Percentiles rank a stretch among this genome's conserved stretches.
phyloP scores from a whole-genome alignment of 1,140 invertebrate species.

The Cyrtorhinus lividipennis region DNA sequence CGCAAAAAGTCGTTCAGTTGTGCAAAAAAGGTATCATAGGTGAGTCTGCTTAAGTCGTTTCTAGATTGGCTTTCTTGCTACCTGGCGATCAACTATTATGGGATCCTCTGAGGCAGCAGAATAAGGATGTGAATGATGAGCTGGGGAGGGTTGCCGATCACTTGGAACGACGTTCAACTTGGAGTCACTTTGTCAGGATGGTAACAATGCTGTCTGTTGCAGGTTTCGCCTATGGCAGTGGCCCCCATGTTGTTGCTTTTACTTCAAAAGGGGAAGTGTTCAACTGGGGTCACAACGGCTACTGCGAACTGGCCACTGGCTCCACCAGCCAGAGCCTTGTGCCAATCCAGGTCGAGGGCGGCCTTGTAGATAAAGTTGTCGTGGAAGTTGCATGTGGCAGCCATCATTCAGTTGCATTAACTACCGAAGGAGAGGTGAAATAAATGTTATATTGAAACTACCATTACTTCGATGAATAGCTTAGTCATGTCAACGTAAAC shows the following conservation, averaged over 20 bases:
- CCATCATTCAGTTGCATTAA: constrained; percentile 46
- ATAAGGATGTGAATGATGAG: too few relatives aligned
- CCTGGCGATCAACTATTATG: too few relatives aligned
- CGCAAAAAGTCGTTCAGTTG: constrained; percentile 40
- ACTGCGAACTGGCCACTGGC: constrained; percentile 45
- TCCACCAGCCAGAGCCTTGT: constrained; percentile 38
- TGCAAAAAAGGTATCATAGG: constrained; percentile 41
- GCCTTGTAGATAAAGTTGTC: constrained; percentile 37
- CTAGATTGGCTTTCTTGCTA: too few relatives aligned
- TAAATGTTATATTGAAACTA: constrained; percentile 2
- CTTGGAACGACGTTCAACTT: too few relatives aligned
- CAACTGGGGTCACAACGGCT: constrained; percentile 53
- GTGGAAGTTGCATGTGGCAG: constrained; percentile 44
- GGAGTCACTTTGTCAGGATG: too few relatives aligned
- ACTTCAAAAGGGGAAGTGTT: constrained; percentile 43
- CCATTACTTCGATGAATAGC: neutral
- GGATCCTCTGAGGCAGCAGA: too few relatives aligned
- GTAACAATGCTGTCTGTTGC: constrained; percentile 5
- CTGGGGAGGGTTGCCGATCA: too few relatives aligned
- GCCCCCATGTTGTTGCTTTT: constrained; percentile 48
- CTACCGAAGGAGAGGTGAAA: constrained; percentile 44
- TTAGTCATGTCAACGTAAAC: neutral
- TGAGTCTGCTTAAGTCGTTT: constrained; percentile 19
- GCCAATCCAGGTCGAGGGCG: constrained; percentile 35
- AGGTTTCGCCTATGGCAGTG: constrained; percentile 48